Conservation (phyloP, 1,140 invertebrate species). For the Colletes latitarsis region DNA sequence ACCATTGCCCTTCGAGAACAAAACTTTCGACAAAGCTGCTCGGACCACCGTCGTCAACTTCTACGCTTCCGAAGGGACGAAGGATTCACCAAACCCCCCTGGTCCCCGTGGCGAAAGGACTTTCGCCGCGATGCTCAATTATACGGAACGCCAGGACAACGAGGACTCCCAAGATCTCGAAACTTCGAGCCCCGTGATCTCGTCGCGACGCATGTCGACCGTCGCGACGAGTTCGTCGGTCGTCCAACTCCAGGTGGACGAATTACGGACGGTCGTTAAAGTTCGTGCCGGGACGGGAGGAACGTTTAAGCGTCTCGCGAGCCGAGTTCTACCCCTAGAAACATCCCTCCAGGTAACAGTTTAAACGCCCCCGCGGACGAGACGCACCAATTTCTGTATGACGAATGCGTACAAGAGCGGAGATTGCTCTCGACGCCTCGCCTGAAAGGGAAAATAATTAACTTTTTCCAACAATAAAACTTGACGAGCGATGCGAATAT, state of each 20-base stretch:
- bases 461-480: slow-evolving; percentile 26
- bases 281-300: slow-evolving; percentile 22
- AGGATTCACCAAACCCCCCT: background rate
- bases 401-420: slow-evolving; percentile 40
- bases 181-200: slow-evolving; percentile 56
- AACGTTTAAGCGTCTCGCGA: slow-evolving; percentile 25
- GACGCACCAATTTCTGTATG: slow-evolving; percentile 40
- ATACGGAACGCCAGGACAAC: slow-evolving; percentile 53
- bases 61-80: slow-evolving; percentile 22
- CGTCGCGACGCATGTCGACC: slow-evolving; percentile 9
- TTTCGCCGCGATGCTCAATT: slow-evolving; percentile 62
- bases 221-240: slow-evolving; percentile 12
- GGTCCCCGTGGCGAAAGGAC: slow-evolving; percentile 4
- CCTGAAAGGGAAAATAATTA: slow-evolving; percentile 38
- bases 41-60: slow-evolving; percentile 13
- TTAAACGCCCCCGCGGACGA: slow-evolving; percentile 44
- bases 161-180: slow-evolving; percentile 60
- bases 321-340: slow-evolving; percentile 5
- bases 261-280: slow-evolving; percentile 55
- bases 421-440: slow-evolving; percentile 36
- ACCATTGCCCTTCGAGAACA: background rate
- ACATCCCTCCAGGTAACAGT: slow-evolving; percentile 49
- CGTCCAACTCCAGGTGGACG: slow-evolving; percentile 40
- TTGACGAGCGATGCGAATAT: background rate
- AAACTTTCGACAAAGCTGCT: slow-evolving; percentile 33